A percentile compares a stretch with the other conserved stretches of the same genome.
Evolutionary conservation across 2,888 invertebrate species (phyloP).

Genomic region (Acanthosepion lycidas): DNA sequence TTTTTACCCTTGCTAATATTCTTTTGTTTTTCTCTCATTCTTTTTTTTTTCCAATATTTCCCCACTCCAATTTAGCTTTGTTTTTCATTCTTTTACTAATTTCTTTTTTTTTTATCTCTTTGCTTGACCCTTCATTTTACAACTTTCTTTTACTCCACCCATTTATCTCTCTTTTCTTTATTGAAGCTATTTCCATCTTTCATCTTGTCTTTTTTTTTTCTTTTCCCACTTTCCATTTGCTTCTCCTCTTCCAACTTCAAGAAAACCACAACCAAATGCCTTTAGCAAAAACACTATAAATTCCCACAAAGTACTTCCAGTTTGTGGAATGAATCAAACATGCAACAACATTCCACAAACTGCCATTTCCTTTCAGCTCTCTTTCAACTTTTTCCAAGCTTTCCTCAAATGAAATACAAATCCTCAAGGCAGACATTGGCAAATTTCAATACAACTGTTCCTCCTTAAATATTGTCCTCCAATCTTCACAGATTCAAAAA

Average conservation of each 20-base stretch:
- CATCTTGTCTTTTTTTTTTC: not conserved
- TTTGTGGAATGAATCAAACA: conserved; percentile 11
- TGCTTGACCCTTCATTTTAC: not conserved
- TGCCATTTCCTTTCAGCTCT: not conserved
- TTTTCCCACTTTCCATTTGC: not conserved
- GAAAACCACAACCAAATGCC: conserved; percentile 7
- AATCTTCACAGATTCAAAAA: not conserved
- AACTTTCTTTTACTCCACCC: not conserved
- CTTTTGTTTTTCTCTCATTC: too few relatives aligned
- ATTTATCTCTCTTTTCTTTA: too few relatives aligned
- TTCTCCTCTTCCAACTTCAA: not conserved
- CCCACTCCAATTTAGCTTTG: not conserved
- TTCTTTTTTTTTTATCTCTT: not conserved
- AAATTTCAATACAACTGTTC: conserved; percentile 4
- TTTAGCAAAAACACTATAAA: not conserved
- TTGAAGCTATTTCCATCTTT: not conserved
- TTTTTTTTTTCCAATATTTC: not conserved
- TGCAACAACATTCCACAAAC: not conserved
- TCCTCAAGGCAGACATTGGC: not conserved
- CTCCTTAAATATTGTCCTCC: not conserved
- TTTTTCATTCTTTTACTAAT: not conserved
- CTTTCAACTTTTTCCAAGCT: not conserved
- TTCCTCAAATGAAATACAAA: not conserved
- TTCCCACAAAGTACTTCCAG: not conserved
- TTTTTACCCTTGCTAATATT: too few relatives aligned